Evolutionary conservation across 1,140 invertebrate species (phyloP).

Genomic region (Drosophila aff.): DNA sequence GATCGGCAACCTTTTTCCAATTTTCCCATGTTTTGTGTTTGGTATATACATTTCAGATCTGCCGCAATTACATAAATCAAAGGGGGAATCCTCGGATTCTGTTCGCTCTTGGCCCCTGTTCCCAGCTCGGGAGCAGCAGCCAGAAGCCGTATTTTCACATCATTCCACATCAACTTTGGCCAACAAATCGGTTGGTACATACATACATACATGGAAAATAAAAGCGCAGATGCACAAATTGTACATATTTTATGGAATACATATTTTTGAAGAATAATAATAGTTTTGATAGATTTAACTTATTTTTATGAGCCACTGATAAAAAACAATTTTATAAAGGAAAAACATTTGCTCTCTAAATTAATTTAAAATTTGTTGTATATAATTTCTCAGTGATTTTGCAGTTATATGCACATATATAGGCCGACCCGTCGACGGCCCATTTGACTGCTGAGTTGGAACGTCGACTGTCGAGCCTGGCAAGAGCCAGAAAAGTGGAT

Average conservation of each 20-base stretch:
- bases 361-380: background rate
- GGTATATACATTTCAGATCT: constrained; percentile 28
- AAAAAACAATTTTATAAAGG: background rate
- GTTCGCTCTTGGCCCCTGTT: constrained; percentile 30
- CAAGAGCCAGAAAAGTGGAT: constrained; percentile 70
- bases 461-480: constrained; percentile 49
- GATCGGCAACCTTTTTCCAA: constrained; percentile 37
- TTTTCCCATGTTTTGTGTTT: constrained; percentile 20
- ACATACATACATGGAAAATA: background rate
- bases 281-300: background rate
- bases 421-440: constrained; percentile 51
- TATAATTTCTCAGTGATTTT: background rate
- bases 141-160: constrained; percentile 62
- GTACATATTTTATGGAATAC: constrained; percentile 33
- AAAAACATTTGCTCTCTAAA: too few species aligned
- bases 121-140: constrained; percentile 45
- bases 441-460: constrained; percentile 74
- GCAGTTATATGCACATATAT: constrained; percentile 34
- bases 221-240: too few species aligned
- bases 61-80: constrained; percentile 48
- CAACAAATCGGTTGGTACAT: background rate
- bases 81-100: constrained; percentile 9
- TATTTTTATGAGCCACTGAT: background rate
- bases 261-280: constrained; percentile 8
- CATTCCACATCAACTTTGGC: constrained; percentile 59